These are phyloP conservation scores for Heliothis peltigera DNA, from an alignment of 2,888 invertebrate species.

Conservation along the genomic window DNA sequence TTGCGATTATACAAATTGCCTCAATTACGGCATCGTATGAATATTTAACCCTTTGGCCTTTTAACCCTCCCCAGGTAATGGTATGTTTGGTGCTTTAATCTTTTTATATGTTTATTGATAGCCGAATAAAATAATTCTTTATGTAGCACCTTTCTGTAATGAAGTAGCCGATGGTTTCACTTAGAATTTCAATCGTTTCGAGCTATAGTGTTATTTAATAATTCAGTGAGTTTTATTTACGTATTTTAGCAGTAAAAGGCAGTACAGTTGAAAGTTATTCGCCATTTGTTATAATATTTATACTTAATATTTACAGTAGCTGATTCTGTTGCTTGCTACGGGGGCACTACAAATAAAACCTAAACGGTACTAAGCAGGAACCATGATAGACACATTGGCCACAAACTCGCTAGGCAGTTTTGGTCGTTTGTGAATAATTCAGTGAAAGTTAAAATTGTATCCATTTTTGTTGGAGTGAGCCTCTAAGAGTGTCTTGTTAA, in stretches of 20 bases:
- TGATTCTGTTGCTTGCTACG: too few relatives aligned
- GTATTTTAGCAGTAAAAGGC: not conserved
- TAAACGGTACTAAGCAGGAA: conserved; percentile 43
- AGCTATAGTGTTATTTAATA: not conserved
- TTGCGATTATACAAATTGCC: conserved; percentile 69
- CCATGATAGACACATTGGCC: conserved; percentile 14
- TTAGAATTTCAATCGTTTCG: not conserved
- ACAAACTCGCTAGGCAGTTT: conserved; percentile 21
- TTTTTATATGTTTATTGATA: conserved; percentile 59
- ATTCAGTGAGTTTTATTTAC: not conserved
- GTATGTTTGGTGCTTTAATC: conserved; percentile 44
- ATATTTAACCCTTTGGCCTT: conserved; percentile 66
- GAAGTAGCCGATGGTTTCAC: conserved; percentile 1
- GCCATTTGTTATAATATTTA: too few relatives aligned
- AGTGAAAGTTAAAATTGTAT: conserved; percentile 74
- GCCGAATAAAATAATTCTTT: conserved; percentile 32
- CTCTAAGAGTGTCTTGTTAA: conserved; percentile 76
- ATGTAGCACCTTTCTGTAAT: conserved; percentile 24
- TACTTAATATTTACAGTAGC: too few relatives aligned
- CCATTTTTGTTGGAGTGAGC: conserved; percentile 70
- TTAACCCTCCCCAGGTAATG: conserved; percentile 53
- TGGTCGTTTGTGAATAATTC: conserved; percentile 68
- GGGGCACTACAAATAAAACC: conserved; percentile 1
- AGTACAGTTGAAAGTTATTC: too few relatives aligned
- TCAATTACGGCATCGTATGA: conserved; percentile 66